These are phyloP conservation scores for Spodoptera littoralis DNA, from an alignment of 2,888 invertebrate genomes.

Conservation along the genomic window DNA sequence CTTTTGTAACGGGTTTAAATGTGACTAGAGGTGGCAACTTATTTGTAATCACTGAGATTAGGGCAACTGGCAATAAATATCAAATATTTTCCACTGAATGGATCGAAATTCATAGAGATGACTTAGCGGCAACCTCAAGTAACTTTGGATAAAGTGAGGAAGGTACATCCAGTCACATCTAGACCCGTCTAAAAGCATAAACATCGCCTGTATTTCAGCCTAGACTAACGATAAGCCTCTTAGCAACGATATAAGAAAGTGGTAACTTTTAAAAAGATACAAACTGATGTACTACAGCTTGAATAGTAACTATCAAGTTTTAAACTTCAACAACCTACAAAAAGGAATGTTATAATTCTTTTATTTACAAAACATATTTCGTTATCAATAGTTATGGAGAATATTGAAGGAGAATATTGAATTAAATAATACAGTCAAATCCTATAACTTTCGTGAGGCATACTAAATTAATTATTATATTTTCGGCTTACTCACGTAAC, in stretches of 20 bases:
- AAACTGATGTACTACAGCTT: slow-evolving; percentile 71
- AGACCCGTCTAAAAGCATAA: slow-evolving; percentile 31
- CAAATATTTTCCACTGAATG: neutral
- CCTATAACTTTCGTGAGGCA: neutral
- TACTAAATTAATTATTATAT: too few relatives aligned
- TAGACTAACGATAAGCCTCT: slow-evolving; percentile 76
- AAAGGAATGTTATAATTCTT: slow-evolving; percentile 79
- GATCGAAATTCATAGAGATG: too few relatives aligned
- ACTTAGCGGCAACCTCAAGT: too few relatives aligned
- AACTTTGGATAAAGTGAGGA: too few relatives aligned
- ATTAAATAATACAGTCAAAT: neutral
- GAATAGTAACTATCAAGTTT: slow-evolving; percentile 72
- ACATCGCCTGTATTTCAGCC: slow-evolving; percentile 52
- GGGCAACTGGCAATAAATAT: too few relatives aligned
- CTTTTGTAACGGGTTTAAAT: slow-evolving; percentile 36
- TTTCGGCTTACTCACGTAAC: too few relatives aligned
- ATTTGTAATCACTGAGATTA: neutral
- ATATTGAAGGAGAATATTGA: slow-evolving; percentile 13
- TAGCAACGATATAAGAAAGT: slow-evolving; percentile 72
- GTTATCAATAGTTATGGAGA: slow-evolving; percentile 15
- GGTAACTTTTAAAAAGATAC: slow-evolving; percentile 76
- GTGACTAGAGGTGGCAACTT: slow-evolving; percentile 2
- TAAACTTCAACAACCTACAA: slow-evolving; percentile 76
- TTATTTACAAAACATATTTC: slow-evolving; percentile 71
- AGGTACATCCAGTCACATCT: slow-evolving; percentile 24